Percentiles rank a stretch among this genome's conserved stretches.
Conservation (phyloP, 2,888 invertebrate genomes). For the Pollenia amentaria region DNA sequence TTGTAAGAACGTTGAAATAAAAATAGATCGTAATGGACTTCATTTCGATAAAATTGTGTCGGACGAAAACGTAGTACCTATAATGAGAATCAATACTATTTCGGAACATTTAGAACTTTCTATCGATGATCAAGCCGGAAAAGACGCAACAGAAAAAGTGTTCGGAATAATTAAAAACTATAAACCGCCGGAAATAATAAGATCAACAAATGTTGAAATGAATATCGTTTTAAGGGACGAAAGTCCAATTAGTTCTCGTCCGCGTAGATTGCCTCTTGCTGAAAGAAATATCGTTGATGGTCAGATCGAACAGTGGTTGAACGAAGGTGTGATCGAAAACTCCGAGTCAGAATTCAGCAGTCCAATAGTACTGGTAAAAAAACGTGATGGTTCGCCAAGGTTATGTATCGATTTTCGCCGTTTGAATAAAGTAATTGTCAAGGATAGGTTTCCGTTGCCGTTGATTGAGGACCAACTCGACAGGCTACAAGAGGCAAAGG, state of each 20-base stretch:
- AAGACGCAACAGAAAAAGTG: too few species aligned
- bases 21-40: slow-evolving; percentile 20
- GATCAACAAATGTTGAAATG: too few species aligned
- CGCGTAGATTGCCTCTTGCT: not conserved
- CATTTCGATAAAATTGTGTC: not conserved
- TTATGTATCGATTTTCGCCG: slow-evolving; percentile 76
- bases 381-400: slow-evolving; percentile 71
- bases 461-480: slow-evolving; percentile 72
- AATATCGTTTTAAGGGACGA: too few species aligned
- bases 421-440: slow-evolving; percentile 60
- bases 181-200: too few species aligned
- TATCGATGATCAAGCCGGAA: not conserved
- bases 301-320: slow-evolving; percentile 3
- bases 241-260: not conserved
- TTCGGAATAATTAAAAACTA: too few species aligned
- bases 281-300: slow-evolving; percentile 11
- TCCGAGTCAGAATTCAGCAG: slow-evolving; percentile 22
- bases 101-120: slow-evolving; percentile 5
- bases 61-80: slow-evolving; percentile 9
- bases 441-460: slow-evolving; percentile 14
- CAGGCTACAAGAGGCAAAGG: slow-evolving; percentile 18
- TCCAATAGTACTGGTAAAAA: slow-evolving; percentile 75
- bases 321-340: slow-evolving; percentile 1
- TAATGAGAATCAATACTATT: slow-evolving; percentile 8
- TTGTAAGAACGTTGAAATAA: slow-evolving; percentile 15